Evolutionary conservation across 2,797 vertebrate genomes (phyloP).

Genomic region (Lithobates sylvaticus): DNA sequence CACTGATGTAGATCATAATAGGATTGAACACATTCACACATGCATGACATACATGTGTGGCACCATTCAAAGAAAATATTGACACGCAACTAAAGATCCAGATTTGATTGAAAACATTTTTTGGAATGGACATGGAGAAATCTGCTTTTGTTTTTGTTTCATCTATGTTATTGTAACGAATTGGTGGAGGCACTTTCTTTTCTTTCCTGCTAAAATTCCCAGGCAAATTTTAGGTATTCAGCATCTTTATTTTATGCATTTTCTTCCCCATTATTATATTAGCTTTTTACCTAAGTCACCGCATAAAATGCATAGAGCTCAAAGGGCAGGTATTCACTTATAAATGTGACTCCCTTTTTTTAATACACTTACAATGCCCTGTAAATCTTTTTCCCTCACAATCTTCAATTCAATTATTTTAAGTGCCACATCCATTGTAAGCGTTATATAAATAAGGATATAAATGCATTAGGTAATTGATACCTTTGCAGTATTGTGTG

Average conservation of each 20-base stretch:
- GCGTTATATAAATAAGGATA: slow-evolving; percentile 1
- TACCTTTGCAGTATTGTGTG: slow-evolving; percentile 9
- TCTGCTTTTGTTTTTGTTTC: too few species aligned
- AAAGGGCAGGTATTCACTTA: slow-evolving; percentile 33
- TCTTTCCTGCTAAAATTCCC: neutral
- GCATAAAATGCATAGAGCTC: slow-evolving; percentile 8
- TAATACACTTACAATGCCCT: slow-evolving; percentile 29
- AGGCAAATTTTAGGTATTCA: neutral
- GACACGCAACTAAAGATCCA: too few species aligned
- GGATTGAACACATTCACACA: too few species aligned
- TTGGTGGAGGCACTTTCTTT: neutral
- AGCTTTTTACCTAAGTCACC: slow-evolving; percentile 1
- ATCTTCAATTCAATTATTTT: slow-evolving; percentile 30
- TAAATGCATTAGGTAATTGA: slow-evolving; percentile 20
- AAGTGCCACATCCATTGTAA: slow-evolving; percentile 30
- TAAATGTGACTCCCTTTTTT: slow-evolving; percentile 1
- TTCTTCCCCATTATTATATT: slow-evolving; percentile 17
- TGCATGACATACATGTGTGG: too few species aligned
- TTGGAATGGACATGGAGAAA: too few species aligned
- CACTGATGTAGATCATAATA: too few species aligned
- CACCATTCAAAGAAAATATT: too few species aligned
- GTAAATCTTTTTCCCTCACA: slow-evolving; percentile 28
- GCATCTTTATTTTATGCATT: neutral
- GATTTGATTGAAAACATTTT: too few species aligned
- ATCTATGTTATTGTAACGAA: too few species aligned